Conservation (phyloP, 2,797 vertebrate genomes). For the Lagorchestes hirsutus region DNA sequence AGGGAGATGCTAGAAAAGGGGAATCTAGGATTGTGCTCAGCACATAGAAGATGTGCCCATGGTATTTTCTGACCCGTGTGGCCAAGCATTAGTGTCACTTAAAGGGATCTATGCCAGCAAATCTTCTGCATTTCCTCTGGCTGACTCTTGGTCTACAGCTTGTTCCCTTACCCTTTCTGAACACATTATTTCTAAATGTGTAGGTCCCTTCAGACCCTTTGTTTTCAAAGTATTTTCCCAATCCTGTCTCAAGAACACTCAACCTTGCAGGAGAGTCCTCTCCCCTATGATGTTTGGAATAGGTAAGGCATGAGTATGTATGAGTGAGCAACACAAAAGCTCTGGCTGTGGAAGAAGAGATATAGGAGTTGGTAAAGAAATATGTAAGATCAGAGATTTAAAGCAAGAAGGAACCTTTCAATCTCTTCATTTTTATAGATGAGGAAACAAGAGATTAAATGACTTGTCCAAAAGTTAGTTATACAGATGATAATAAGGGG, state of each 20-base stretch:
- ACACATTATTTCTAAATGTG: background rate
- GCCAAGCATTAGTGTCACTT: background rate
- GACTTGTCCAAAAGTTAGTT: background rate
- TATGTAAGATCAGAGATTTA: background rate
- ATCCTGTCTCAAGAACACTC: background rate
- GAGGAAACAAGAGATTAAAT: background rate
- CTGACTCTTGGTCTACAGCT: background rate
- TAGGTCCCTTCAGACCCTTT: background rate
- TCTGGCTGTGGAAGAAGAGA: background rate
- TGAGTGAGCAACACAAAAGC: background rate
- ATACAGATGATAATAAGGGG: background rate
- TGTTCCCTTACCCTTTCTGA: background rate
- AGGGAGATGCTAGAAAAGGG: background rate
- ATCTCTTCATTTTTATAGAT: background rate
- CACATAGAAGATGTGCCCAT: background rate
- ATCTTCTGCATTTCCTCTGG: background rate
- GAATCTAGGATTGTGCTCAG: background rate
- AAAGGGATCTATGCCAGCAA: background rate
- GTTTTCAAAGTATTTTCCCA: background rate
- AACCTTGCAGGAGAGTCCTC: background rate
- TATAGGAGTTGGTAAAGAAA: background rate
- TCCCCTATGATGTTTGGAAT: background rate
- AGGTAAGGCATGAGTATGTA: background rate
- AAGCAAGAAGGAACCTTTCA: background rate
- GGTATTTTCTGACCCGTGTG: background rate